Evolutionary conservation across 1,140 invertebrate species (phyloP).

Genomic region (Drosophila neocordata): DNA sequence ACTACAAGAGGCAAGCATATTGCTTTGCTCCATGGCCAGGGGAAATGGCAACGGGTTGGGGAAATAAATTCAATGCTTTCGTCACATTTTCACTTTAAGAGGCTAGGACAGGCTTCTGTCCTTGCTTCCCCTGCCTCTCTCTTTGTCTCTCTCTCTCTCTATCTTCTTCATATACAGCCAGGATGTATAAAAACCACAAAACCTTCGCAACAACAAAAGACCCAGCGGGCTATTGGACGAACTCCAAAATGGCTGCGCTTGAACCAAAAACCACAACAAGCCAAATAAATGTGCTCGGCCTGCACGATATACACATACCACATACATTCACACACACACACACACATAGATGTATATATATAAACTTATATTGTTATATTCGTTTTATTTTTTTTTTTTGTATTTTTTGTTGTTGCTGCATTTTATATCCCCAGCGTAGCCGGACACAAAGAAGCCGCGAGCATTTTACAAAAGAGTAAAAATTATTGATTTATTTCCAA

Average conservation of each 20-base stretch:
- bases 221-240: conserved; percentile 41
- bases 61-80: conserved; percentile 20
- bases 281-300: conserved; percentile 70
- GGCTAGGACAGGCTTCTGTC: not conserved
- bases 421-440: conserved; percentile 11
- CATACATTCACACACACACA: not conserved
- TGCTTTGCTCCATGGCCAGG: not conserved
- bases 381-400: conserved; percentile 21
- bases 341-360: conserved; percentile 20
- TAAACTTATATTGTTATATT: conserved; percentile 9
- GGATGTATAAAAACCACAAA: conserved; percentile 68
- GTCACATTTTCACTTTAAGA: conserved; percentile 12
- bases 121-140: not conserved
- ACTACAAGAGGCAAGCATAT: conserved; percentile 9
- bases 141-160: not conserved
- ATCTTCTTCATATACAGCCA: not conserved
- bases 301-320: conserved; percentile 15
- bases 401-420: conserved; percentile 4
- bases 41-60: not conserved
- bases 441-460: conserved; percentile 68
- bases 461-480: conserved; percentile 59
- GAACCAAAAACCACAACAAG: conserved; percentile 67
- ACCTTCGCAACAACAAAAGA: conserved; percentile 62
- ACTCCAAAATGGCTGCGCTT: conserved; percentile 28
- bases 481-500: conserved; percentile 68